phyloP scores from a whole-genome alignment of 2,888 invertebrate genomes.

The Amorpha juglandis region DNA sequence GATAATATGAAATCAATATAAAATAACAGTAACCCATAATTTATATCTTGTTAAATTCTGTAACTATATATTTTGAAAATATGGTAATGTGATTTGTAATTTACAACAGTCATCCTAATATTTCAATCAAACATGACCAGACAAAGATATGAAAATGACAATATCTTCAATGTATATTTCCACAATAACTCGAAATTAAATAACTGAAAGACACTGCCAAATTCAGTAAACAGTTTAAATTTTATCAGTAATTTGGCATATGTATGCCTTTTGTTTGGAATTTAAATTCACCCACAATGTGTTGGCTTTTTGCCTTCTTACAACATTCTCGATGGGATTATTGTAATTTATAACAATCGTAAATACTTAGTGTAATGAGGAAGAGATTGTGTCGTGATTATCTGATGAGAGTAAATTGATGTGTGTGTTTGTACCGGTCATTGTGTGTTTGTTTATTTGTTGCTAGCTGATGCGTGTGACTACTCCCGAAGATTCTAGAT shows the following conservation, averaged over 20 bases:
- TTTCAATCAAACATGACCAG: background rate
- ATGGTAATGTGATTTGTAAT: no score
- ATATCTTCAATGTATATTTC: background rate
- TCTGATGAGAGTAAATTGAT: constrained; percentile 12
- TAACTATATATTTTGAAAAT: no score
- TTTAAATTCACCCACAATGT: constrained; percentile 20
- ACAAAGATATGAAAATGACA: constrained; percentile 2
- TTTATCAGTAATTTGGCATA: constrained; percentile 20
- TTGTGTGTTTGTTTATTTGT: background rate
- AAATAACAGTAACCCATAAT: no score
- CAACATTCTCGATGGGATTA: constrained; percentile 7
- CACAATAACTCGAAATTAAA: constrained; percentile 5
- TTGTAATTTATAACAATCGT: constrained; percentile 12
- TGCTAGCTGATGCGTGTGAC: background rate
- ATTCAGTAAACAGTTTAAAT: constrained; percentile 12
- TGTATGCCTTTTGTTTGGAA: constrained; percentile 17
- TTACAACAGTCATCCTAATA: no score
- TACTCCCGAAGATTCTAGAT: background rate
- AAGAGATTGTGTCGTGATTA: constrained; percentile 7
- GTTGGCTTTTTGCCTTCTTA: constrained; percentile 16
- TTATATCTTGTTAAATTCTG: no score
- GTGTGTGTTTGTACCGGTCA: background rate
- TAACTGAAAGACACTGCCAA: constrained; percentile 10
- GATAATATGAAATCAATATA: background rate
- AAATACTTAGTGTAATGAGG: constrained; percentile 9